Evolutionary conservation across 2,797 vertebrate species (phyloP).

Genomic region (Ataeniobius toweri): DNA sequence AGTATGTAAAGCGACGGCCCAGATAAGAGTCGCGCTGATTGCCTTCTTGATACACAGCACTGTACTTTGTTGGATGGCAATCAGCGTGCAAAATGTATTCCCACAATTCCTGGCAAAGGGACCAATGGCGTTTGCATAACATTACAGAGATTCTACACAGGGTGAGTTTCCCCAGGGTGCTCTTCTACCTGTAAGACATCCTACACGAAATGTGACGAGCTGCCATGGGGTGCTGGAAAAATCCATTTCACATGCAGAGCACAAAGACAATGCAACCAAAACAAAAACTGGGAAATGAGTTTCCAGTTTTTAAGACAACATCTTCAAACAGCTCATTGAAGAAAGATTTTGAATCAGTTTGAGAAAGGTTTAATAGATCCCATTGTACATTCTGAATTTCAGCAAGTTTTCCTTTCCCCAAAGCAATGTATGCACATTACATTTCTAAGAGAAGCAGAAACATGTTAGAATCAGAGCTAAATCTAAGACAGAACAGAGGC

Average conservation of each 20-base stretch:
- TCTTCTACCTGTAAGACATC: conserved; percentile 40
- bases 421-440: neutral
- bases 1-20: conserved; percentile 67
- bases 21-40: conserved; percentile 54
- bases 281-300: conserved; percentile 6
- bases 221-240: conserved; percentile 21
- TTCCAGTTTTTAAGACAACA: conserved; percentile 6
- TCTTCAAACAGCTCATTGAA: neutral
- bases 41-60: conserved; percentile 54
- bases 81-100: conserved; percentile 50
- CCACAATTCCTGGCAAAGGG: conserved; percentile 55
- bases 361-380: neutral
- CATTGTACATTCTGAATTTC: neutral
- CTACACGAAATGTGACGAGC: conserved; percentile 24
- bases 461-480: too few relatives aligned
- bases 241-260: conserved; percentile 28
- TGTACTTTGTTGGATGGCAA: conserved; percentile 71
- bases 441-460: neutral
- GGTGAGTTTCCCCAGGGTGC: conserved; percentile 41
- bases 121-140: conserved; percentile 51
- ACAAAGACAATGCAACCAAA: conserved; percentile 3
- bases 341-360: neutral
- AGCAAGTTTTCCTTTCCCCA: neutral
- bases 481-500: too few relatives aligned
- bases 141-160: conserved; percentile 38